phyloP scores from a whole-genome alignment of 2,113 vertebrate species.

The Poicephalus gulielmi region DNA sequence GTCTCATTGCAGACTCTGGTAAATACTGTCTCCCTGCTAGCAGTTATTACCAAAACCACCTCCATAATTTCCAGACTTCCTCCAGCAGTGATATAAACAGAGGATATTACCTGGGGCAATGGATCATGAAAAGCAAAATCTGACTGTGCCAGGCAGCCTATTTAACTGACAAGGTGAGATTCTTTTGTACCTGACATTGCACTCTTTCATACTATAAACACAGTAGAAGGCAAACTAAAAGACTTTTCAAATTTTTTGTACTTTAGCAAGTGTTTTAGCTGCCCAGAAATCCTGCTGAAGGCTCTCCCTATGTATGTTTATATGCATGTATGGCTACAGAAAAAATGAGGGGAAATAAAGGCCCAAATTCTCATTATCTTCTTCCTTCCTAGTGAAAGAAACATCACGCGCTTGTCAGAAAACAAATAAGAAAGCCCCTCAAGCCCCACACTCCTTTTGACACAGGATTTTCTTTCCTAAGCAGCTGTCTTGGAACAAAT shows the following conservation, averaged over 20 bases:
- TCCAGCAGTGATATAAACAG: neutral
- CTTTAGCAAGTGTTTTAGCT: neutral
- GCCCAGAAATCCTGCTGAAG: slow-evolving; percentile 16
- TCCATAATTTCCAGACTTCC: slow-evolving; percentile 8
- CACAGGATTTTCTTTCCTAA: neutral
- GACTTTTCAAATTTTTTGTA: neutral
- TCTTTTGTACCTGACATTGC: neutral
- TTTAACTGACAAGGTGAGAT: neutral
- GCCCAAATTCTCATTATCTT: neutral
- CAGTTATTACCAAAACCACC: slow-evolving; percentile 21
- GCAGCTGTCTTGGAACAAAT: neutral
- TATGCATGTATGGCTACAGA: neutral
- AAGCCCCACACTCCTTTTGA: neutral
- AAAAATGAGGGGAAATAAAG: neutral
- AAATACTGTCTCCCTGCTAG: slow-evolving; percentile 49
- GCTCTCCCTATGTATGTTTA: neutral
- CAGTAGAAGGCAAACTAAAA: neutral
- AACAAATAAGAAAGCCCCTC: neutral
- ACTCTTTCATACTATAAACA: neutral
- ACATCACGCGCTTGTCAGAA: neutral
- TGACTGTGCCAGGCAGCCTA: neutral
- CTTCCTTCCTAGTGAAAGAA: neutral
- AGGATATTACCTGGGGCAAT: neutral
- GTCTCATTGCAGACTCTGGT: slow-evolving; percentile 39
- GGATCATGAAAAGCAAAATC: slow-evolving; percentile 12